Conservation (phyloP, 2,797 vertebrate species). For the Rhyacichthys aspro region DNA sequence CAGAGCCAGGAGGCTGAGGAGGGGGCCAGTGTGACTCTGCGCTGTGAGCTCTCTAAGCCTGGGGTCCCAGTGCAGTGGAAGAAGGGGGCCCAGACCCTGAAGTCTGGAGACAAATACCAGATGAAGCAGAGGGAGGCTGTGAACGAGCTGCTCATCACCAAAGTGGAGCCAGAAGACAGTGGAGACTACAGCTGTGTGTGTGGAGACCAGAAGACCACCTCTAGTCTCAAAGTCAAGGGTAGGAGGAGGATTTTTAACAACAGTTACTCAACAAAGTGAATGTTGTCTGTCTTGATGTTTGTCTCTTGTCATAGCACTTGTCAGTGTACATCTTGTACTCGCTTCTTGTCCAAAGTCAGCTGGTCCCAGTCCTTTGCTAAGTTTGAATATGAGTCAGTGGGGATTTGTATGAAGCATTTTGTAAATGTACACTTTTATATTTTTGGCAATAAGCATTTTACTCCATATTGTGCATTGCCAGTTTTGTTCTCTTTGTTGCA, state of each 20-base stretch:
- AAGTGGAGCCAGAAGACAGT: constrained; percentile 70
- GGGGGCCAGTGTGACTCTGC: constrained; percentile 39
- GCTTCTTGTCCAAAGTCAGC: too few species aligned
- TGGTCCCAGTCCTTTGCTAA: too few species aligned
- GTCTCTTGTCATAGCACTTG: not conserved
- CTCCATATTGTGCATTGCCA: too few species aligned
- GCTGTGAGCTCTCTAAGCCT: constrained; percentile 68
- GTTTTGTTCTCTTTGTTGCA: too few species aligned
- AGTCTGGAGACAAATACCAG: constrained; percentile 74
- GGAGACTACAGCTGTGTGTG: constrained; percentile 82
- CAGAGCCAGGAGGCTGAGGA: constrained; percentile 69
- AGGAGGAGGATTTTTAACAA: constrained; percentile 37
- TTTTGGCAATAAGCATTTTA: too few species aligned
- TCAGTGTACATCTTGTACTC: too few species aligned
- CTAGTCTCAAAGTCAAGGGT: constrained; percentile 63
- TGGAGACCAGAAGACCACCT: constrained; percentile 72
- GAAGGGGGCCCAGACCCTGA: constrained; percentile 73
- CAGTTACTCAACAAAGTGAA: too few species aligned
- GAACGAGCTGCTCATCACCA: constrained; percentile 75
- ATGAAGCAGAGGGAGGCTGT: constrained; percentile 74
- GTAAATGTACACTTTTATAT: too few species aligned
- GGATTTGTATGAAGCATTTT: too few species aligned
- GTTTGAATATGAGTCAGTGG: too few species aligned
- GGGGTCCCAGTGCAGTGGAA: constrained; percentile 78
- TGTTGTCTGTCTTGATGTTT: constrained; percentile 10